Percentiles rank a stretch among this genome's conserved stretches.
Evolutionary conservation across 2,113 vertebrate genomes (phyloP).

Genomic region (Propithecus coquereli): DNA sequence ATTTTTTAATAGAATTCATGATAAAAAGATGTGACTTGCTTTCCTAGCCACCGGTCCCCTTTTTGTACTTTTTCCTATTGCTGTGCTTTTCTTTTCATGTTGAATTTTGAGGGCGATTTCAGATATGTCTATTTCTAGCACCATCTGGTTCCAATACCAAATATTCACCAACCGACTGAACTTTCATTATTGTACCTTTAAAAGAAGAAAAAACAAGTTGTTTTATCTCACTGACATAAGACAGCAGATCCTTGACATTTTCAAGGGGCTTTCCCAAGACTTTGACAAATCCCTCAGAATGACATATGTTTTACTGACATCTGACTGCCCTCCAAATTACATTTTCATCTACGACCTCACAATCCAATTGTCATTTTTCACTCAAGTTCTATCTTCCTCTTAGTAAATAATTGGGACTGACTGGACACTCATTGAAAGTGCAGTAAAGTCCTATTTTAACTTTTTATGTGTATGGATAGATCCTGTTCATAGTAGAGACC

Average conservation of each 20-base stretch:
- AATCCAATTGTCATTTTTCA: not conserved
- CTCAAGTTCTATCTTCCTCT: not conserved
- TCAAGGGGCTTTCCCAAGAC: not conserved
- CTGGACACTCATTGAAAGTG: not conserved
- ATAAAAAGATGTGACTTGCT: not conserved
- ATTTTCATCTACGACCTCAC: not conserved
- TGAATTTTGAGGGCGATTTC: not conserved
- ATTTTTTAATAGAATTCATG: not conserved
- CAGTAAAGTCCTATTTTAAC: not conserved
- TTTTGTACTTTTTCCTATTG: not conserved
- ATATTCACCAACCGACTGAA: not conserved
- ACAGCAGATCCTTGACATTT: not conserved
- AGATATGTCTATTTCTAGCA: not conserved
- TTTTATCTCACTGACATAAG: not conserved
- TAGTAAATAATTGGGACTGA: not conserved
- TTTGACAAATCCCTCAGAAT: not conserved
- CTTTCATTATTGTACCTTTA: slow-evolving; percentile 9
- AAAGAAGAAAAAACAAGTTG: not conserved
- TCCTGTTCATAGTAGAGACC: not conserved
- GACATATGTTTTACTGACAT: not conserved
- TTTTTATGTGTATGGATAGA: not conserved
- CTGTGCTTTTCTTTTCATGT: not conserved
- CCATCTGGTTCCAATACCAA: not conserved
- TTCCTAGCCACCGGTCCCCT: not conserved
- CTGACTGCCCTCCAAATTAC: not conserved